Evolutionary conservation across 35 echinoderm and acorn worm genomes (phyloP).

Genomic region (Nesometra sesokonis): DNA sequence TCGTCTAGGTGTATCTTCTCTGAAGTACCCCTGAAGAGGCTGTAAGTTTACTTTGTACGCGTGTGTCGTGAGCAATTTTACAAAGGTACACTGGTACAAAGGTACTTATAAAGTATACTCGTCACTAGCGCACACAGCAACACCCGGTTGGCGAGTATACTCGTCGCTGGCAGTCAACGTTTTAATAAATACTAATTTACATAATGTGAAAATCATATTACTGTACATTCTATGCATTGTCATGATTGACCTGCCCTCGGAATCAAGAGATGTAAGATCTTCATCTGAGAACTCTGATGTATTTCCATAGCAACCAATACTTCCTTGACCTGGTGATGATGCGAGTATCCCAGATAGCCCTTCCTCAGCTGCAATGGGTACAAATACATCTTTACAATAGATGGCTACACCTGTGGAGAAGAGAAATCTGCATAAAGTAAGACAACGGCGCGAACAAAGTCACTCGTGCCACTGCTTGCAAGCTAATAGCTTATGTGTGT

Average conservation of each 20-base stretch:
- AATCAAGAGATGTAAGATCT: constrained; percentile 60
- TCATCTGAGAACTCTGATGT: constrained; percentile 65
- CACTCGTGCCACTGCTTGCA: background rate
- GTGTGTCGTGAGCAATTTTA: too few species aligned
- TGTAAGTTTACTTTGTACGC: too few species aligned
- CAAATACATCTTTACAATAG: constrained; percentile 45
- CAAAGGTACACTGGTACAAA: too few species aligned
- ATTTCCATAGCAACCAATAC: constrained; percentile 74
- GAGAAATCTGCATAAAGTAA: background rate
- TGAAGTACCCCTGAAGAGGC: too few species aligned
- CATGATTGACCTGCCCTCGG: constrained; percentile 71
- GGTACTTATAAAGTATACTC: too few species aligned
- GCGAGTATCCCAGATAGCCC: constrained; percentile 59
- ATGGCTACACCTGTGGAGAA: constrained; percentile 68
- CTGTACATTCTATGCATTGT: constrained; percentile 46
- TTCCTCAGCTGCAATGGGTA: constrained; percentile 75
- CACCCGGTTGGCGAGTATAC: too few species aligned
- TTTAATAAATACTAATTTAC: too few species aligned
- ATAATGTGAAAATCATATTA: too few species aligned
- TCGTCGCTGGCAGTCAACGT: too few species aligned
- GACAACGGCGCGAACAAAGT: background rate
- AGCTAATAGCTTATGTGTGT: too few species aligned
- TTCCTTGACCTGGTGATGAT: background rate
- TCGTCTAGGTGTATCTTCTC: too few species aligned
- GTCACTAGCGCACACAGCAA: too few species aligned